A percentile compares a stretch with the other conserved stretches of the same genome.
These are phyloP conservation scores for Danaus chrysippus DNA, from an alignment of 2,888 invertebrate genomes.

Conservation along the genomic window DNA sequence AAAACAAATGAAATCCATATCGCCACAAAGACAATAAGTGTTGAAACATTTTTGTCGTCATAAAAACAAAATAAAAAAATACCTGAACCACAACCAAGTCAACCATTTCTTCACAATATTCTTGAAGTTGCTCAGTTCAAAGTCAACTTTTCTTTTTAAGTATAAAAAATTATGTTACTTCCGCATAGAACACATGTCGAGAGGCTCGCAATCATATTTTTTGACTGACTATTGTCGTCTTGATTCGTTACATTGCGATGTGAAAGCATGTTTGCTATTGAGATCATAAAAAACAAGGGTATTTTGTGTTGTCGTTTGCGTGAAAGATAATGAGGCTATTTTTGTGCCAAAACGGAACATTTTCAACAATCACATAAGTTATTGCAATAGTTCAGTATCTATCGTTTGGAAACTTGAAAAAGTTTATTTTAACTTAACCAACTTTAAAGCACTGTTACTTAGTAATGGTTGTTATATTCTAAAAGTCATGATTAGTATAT, in stretches of 20 bases:
- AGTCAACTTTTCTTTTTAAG: conserved; percentile 6
- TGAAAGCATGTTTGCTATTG: conserved; percentile 52
- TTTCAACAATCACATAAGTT: conserved; percentile 10
- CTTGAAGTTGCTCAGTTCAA: not conserved
- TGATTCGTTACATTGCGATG: conserved; percentile 44
- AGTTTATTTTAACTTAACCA: too few species aligned
- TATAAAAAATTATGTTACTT: conserved; percentile 16
- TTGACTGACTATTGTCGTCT: conserved; percentile 52
- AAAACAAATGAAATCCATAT: too few species aligned
- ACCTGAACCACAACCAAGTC: conserved; percentile 36
- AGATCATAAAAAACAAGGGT: conserved; percentile 49
- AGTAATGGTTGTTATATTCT: too few species aligned
- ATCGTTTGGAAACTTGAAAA: too few species aligned
- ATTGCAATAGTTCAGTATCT: conserved; percentile 9
- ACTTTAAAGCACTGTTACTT: too few species aligned
- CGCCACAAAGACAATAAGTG: too few species aligned
- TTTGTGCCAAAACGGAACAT: conserved; percentile 28
- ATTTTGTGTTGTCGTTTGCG: conserved; percentile 54
- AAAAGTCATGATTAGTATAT: too few species aligned
- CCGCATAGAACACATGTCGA: conserved; percentile 41
- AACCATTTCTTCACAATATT: conserved; percentile 28
- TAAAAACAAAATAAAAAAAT: conserved; percentile 9
- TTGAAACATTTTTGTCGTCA: not conserved
- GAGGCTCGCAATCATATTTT: conserved; percentile 49
- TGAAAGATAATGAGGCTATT: conserved; percentile 38